Conservation (phyloP, 2,888 invertebrate species). For the Venustoraphidia nigricollis region DNA sequence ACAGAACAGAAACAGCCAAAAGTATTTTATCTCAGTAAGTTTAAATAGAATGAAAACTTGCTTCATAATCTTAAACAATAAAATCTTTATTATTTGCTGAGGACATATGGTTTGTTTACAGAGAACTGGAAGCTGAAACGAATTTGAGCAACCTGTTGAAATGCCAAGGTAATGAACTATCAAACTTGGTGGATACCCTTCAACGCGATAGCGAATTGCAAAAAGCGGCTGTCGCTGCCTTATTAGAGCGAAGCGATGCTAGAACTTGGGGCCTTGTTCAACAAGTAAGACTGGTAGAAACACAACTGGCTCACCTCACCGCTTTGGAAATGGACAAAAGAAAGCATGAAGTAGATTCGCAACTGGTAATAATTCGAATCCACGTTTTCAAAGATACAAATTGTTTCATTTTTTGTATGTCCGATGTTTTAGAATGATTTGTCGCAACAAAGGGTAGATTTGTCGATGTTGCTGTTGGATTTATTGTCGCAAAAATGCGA, state of each 20-base stretch:
- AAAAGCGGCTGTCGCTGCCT: slow-evolving; percentile 52
- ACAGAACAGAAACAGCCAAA: slow-evolving; percentile 34
- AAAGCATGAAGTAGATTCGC: slow-evolving; percentile 47
- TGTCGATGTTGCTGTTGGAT: slow-evolving; percentile 50
- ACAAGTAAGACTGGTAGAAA: slow-evolving; percentile 56
- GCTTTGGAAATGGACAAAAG: slow-evolving; percentile 56
- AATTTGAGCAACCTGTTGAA: slow-evolving; percentile 42
- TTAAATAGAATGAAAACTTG: slow-evolving; percentile 13
- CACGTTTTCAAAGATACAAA: slow-evolving; percentile 1
- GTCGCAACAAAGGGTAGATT: slow-evolving; percentile 46
- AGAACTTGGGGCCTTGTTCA: slow-evolving; percentile 62
- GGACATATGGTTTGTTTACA: slow-evolving; percentile 15
- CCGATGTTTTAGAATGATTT: slow-evolving; percentile 33
- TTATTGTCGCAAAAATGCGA: slow-evolving; percentile 51
- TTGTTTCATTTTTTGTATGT: slow-evolving; percentile 1
- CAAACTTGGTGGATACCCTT: slow-evolving; percentile 41
- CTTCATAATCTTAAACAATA: slow-evolving; percentile 12
- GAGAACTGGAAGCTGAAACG: slow-evolving; percentile 43
- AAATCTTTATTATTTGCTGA: not conserved
- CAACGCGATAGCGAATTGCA: slow-evolving; percentile 55
- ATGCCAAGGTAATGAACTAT: slow-evolving; percentile 44
- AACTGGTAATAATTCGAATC: slow-evolving; percentile 33
- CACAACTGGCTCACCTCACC: slow-evolving; percentile 54
- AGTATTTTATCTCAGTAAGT: slow-evolving; percentile 48
- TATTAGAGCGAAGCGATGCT: slow-evolving; percentile 57